Conservation (phyloP, 2,797 vertebrate species). For the Epinephelus awoara region DNA sequence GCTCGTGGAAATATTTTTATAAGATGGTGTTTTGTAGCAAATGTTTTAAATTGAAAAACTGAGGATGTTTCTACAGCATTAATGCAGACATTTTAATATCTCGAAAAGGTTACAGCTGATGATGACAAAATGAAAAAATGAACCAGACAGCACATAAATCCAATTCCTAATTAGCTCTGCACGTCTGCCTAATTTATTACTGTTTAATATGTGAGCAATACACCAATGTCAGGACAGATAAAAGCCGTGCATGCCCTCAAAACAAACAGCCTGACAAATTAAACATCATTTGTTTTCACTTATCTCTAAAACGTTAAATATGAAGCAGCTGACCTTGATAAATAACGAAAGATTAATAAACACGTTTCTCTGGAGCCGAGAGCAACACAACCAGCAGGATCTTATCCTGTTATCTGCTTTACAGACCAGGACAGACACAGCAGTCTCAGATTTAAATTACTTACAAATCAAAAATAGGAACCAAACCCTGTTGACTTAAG, state of each 20-base stretch:
- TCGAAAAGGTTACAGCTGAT: conserved; percentile 17
- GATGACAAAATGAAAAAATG: conserved; percentile 41
- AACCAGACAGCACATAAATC: conserved; percentile 61
- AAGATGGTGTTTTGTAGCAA: conserved; percentile 4
- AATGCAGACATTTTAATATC: conserved; percentile 8
- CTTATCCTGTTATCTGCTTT: conserved; percentile 36
- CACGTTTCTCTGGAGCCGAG: conserved; percentile 35
- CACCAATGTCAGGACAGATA: conserved; percentile 60
- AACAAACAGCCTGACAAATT: conserved; percentile 54
- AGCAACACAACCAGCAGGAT: conserved; percentile 33
- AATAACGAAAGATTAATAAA: conserved; percentile 69
- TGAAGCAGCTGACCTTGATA: conserved; percentile 55
- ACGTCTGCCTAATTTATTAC: conserved; percentile 36
- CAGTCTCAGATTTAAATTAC: conserved; percentile 27
- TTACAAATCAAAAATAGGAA: conserved; percentile 30
- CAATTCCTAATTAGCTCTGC: conserved; percentile 42
- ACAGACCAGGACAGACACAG: conserved; percentile 29
- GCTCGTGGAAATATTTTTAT: no score
- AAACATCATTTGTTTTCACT: conserved; percentile 64
- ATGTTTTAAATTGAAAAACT: not conserved
- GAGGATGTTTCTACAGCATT: not conserved
- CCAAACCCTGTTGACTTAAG: conserved; percentile 19
- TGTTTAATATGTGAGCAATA: conserved; percentile 47
- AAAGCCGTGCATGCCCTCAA: conserved; percentile 48
- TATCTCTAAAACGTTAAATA: conserved; percentile 65